phyloP scores from a whole-genome alignment of 2,797 vertebrate species.

The Tamandua tetradactyla region DNA sequence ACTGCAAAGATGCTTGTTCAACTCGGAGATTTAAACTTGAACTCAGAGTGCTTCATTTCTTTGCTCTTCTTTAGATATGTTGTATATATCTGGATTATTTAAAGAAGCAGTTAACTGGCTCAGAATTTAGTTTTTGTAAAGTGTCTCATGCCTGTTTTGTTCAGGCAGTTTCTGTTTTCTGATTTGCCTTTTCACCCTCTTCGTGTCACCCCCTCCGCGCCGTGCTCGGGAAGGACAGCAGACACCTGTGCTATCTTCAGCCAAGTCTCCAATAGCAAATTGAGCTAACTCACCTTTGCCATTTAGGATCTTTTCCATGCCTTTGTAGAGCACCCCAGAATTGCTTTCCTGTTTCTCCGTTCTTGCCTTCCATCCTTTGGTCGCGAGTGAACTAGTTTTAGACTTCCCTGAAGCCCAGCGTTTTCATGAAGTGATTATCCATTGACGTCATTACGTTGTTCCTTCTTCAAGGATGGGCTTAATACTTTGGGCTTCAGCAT shows the following conservation, averaged over 20 bases:
- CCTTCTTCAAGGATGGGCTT: neutral
- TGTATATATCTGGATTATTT: neutral
- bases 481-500: neutral
- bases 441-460: neutral
- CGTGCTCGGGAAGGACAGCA: neutral
- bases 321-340: neutral
- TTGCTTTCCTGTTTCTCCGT: neutral
- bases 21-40: slow-evolving; percentile 36
- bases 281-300: neutral
- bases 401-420: neutral
- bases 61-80: neutral
- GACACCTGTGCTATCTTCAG: rapidly evolving
- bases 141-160: neutral
- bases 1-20: neutral
- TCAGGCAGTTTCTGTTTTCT: neutral
- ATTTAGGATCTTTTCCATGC: neutral
- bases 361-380: neutral
- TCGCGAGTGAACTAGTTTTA: neutral
- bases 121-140: neutral
- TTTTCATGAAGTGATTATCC: neutral
- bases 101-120: neutral
- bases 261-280: rapidly evolving
- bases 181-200: neutral
- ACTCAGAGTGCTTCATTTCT: neutral
- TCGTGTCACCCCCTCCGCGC: rapidly evolving